Evolutionary conservation across 2,113 vertebrate species (phyloP).

Genomic region (Chunga burmeisteri): DNA sequence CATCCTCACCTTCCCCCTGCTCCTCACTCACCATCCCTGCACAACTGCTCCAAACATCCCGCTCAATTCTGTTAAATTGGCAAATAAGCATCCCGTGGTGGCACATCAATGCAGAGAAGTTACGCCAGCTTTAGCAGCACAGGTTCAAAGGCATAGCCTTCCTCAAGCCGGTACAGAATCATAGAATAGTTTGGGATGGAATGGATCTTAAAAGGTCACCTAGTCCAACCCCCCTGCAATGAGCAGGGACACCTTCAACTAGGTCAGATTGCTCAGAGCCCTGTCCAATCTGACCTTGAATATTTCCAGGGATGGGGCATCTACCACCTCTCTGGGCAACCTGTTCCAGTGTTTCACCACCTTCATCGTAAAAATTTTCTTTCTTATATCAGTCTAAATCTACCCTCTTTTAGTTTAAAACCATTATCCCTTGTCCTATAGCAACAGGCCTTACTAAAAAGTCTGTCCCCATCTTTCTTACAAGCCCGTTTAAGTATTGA

Average conservation of each 20-base stretch:
- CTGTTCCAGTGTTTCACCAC: not conserved
- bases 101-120: not conserved
- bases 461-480: not conserved
- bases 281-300: not conserved
- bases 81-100: not conserved
- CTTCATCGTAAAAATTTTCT: not conserved
- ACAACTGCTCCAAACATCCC: not conserved
- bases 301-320: not conserved
- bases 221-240: not conserved
- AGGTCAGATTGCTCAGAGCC: not conserved
- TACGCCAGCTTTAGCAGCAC: not conserved
- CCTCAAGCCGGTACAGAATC: not conserved
- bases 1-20: not conserved
- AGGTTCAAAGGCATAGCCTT: not conserved
- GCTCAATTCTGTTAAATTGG: not conserved
- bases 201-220: not conserved
- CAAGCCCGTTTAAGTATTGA: not conserved
- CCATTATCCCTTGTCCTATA: not conserved
- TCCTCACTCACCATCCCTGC: not conserved
- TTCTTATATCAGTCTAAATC: not conserved
- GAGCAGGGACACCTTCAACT: not conserved
- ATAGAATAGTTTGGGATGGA: too few relatives aligned
- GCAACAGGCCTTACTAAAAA: not conserved
- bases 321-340: not conserved
- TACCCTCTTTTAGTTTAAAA: not conserved